Percentiles rank a stretch among this genome's conserved stretches.
Evolutionary conservation across 2,113 vertebrate genomes (phyloP).

Genomic region (Corythaeola cristata): DNA sequence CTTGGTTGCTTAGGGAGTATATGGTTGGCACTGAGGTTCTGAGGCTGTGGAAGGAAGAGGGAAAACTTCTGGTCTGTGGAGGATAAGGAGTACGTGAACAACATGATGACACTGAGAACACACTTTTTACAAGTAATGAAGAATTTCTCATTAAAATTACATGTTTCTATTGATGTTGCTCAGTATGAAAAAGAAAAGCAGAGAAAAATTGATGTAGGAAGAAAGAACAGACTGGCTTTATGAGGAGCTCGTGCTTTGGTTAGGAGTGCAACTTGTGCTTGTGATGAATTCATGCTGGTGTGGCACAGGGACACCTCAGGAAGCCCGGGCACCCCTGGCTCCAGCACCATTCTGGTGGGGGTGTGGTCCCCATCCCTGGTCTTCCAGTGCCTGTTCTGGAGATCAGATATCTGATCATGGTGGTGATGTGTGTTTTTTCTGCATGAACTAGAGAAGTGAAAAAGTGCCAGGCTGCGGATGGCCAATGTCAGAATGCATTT

Average conservation of each 20-base stretch:
- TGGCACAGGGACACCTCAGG: not conserved
- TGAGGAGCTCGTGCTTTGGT: not conserved
- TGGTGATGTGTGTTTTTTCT: not conserved
- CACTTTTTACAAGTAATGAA: not conserved
- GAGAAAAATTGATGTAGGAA: not conserved
- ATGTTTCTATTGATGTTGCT: not conserved
- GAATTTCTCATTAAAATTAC: not conserved
- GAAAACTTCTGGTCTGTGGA: not conserved
- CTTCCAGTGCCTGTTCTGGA: not conserved
- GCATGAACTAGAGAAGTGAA: not conserved
- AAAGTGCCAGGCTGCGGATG: not conserved
- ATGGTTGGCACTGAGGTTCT: not conserved
- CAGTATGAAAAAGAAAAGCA: not conserved
- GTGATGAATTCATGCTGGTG: not conserved
- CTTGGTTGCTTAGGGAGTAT: not conserved
- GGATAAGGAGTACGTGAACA: not conserved
- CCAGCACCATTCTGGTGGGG: rapidly evolving
- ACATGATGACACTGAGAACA: not conserved
- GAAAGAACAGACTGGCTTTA: not conserved
- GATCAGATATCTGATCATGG: not conserved
- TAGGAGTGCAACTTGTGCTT: not conserved
- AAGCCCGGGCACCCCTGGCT: not conserved
- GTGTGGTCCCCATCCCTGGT: not conserved
- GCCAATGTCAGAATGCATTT: not conserved
- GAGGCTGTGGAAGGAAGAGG: not conserved